Evolutionary conservation across 2,888 invertebrate genomes (phyloP).

Genomic region (Apamea sordens): DNA sequence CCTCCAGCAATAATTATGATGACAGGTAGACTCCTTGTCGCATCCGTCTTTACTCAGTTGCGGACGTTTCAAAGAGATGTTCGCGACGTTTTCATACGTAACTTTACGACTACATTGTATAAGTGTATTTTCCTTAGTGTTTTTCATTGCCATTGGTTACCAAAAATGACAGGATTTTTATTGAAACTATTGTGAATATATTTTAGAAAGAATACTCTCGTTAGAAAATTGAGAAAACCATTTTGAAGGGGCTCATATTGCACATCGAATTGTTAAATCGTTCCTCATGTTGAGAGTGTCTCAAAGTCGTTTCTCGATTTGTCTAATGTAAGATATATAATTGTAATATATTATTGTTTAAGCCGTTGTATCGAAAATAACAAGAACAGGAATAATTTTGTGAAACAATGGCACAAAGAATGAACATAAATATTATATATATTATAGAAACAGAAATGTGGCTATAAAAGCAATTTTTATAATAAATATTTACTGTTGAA

Average conservation of each 20-base stretch:
- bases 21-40: constrained; percentile 73
- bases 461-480: constrained; percentile 91
- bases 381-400: constrained; percentile 91
- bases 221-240: constrained; percentile 84
- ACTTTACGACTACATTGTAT: constrained; percentile 82
- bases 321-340: constrained; percentile 87
- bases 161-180: constrained; percentile 90
- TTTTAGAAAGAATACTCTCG: constrained; percentile 86
- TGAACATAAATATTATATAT: constrained; percentile 90
- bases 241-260: constrained; percentile 82
- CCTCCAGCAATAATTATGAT: constrained; percentile 85
- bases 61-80: constrained; percentile 82
- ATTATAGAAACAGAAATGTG: constrained; percentile 90
- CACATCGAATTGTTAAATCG: constrained; percentile 89
- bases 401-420: constrained; percentile 90
- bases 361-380: constrained; percentile 90
- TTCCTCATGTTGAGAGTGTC: constrained; percentile 85
- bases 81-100: constrained; percentile 84
- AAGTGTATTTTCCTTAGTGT: constrained; percentile 85
- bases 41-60: constrained; percentile 80
- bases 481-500: constrained; percentile 91
- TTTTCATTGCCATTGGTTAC: constrained; percentile 90
- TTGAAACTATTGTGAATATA: constrained; percentile 88
- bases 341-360: constrained; percentile 90
- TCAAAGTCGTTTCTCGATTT: constrained; percentile 85